These are phyloP conservation scores for Pocillopora meandrina DNA, from an alignment of 92 coral and sea anemone species.

Conservation along the genomic window DNA sequence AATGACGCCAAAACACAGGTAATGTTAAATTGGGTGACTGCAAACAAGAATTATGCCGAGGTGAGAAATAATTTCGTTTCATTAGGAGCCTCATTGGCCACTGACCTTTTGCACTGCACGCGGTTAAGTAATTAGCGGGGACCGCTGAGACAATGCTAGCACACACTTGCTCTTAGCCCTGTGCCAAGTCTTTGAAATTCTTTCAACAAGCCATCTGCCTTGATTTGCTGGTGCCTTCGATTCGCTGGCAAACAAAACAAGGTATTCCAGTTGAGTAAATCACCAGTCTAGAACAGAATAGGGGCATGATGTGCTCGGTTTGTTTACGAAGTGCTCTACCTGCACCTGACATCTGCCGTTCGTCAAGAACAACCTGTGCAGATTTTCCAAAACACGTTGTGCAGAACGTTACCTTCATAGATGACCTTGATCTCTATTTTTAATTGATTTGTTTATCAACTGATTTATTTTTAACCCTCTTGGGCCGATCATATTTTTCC, in stretches of 20 bases:
- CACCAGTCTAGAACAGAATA: background rate
- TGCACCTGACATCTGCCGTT: conserved; percentile 30
- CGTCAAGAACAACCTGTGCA: conserved; percentile 1
- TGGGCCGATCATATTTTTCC: background rate
- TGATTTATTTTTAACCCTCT: background rate
- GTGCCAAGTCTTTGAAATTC: conserved; percentile 27
- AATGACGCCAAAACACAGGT: conserved; percentile 17
- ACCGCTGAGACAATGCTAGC: conserved; percentile 27
- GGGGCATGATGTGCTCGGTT: conserved; percentile 10
- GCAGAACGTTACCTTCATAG: conserved; percentile 6
- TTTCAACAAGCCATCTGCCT: conserved; percentile 52
- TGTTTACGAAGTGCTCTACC: conserved; percentile 15
- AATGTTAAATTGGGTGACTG: conserved; percentile 18
- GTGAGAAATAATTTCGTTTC: conserved; percentile 38
- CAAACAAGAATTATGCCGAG: conserved; percentile 33
- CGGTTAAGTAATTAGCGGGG: conserved; percentile 41
- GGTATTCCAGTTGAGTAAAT: conserved; percentile 36
- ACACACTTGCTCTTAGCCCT: conserved; percentile 25
- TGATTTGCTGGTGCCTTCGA: conserved; percentile 29
- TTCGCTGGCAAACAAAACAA: conserved; percentile 33
- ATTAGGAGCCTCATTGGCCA: conserved; percentile 18
- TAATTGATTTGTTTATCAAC: background rate
- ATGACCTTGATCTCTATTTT: background rate
- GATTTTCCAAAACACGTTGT: conserved; percentile 10
- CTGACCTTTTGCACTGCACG: conserved; percentile 17